Evolutionary conservation across 2,113 vertebrate genomes (phyloP), one percentile per base, ranked within the genome.

Genomic region (Macroglossus sobrinus): DNA sequence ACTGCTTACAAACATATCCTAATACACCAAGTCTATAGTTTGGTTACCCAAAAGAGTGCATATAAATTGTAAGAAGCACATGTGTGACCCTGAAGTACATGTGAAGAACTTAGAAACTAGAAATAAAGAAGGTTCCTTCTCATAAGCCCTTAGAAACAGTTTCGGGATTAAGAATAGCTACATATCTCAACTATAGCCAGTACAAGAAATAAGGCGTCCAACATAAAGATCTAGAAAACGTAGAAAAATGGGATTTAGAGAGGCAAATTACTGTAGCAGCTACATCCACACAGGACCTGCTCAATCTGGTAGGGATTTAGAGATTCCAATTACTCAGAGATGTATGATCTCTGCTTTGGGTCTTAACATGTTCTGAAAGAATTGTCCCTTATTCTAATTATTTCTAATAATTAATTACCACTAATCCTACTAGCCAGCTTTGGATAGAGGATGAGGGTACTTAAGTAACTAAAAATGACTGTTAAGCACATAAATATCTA

Each of bases 351-450:
- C 72, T 82, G 55, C 72, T 89, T 86, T 92, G 50, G 50, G n/a
- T 69, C 57, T 96, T 89, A 94, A 79, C 35, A 84, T 57, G 47
- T 69, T 76, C 57, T 86, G 35, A 94, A 97, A 89, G 68, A 92
- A 82, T 53, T 89, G 81, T 33, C 45, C 47, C 40, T 93, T 86
- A 81, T 74, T 69, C 61, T 76, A 90, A 81, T 91, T 40, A 87
- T 66, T 86, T 97, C 64, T 82, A 95, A 91, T 38, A 84, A 69
- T 57, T 93, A 89, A 89, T 94, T 61, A 84, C 35, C 57, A 88
- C 57, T 84, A 96, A 91, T 87, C 92, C 89, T 91, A 81, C 59
- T 71, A 76, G 28, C 72, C 35, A 53, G 21, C 86, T 84, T 66
- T 53, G 71, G 61, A 88, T 2, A 84, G 50, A 94, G 75, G 63